Conservation (phyloP, 2,113 vertebrate genomes). For the Lonchura striata region DNA sequence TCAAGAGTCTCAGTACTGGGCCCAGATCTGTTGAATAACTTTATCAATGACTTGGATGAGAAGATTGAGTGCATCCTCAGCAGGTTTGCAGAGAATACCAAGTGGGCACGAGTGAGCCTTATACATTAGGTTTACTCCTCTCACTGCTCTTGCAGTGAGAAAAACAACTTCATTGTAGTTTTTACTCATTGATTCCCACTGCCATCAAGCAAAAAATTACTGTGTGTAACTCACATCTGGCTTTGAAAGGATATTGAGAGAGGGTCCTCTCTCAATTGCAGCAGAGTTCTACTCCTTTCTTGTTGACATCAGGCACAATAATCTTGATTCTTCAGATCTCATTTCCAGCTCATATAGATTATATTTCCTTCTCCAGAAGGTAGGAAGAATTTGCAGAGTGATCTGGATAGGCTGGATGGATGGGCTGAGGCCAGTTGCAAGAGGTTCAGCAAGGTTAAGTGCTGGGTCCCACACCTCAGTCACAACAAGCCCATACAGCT, state of each 20-base stretch:
- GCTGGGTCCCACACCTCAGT: rapidly evolving
- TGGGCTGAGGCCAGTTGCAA: background rate
- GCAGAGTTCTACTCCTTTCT: background rate
- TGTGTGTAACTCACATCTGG: rapidly evolving
- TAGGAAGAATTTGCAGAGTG: background rate
- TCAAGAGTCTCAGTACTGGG: no score
- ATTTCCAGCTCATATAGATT: background rate
- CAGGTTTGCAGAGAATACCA: background rate
- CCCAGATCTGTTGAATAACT: background rate
- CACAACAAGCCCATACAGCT: rapidly evolving
- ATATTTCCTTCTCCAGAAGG: background rate
- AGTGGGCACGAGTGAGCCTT: background rate
- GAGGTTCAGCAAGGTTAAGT: background rate
- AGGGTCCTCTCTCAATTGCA: background rate
- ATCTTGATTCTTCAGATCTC: background rate
- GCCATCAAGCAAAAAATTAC: background rate
- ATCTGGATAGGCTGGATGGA: background rate
- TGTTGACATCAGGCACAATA: background rate
- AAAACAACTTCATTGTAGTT: background rate
- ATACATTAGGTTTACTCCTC: background rate
- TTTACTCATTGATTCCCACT: background rate
- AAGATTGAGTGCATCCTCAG: no score
- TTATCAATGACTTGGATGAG: background rate
- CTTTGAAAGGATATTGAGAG: background rate
- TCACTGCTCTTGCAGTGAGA: background rate